A percentile compares a stretch with the other conserved stretches of the same genome.
phyloP scores from a whole-genome alignment of 1,140 invertebrate genomes.

The Diachasma alloeum region DNA sequence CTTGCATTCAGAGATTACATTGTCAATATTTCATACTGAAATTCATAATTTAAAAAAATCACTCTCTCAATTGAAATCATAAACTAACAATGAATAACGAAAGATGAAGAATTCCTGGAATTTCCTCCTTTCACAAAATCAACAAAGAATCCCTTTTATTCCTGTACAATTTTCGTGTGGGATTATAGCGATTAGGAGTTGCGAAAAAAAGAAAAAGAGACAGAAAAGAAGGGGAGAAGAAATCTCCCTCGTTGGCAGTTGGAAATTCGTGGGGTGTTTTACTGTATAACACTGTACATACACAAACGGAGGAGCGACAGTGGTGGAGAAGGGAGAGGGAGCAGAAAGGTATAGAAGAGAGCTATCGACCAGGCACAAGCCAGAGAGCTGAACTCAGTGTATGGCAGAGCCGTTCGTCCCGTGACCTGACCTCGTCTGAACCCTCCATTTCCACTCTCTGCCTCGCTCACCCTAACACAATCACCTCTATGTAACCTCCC shows the following conservation, averaged over 20 bases:
- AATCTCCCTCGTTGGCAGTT: background rate
- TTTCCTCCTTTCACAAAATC: background rate
- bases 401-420: constrained; percentile 45
- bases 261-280: background rate
- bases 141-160: background rate
- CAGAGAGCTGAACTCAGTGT: background rate
- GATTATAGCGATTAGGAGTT: background rate
- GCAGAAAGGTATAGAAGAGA: background rate
- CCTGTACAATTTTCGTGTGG: background rate
- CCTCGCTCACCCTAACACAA: constrained; percentile 48
- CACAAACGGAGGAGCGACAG: background rate
- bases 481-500: constrained; percentile 42
- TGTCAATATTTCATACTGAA: no score
- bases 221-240: background rate
- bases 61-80: no score
- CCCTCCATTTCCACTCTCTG: constrained; percentile 46
- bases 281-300: background rate
- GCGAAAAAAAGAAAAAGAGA: background rate
- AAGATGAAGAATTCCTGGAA: background rate
- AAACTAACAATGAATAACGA: background rate
- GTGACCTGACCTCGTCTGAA: constrained; percentile 65
- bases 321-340: background rate
- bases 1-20: no score
- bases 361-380: constrained; percentile 5
- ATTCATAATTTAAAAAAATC: no score